These are phyloP conservation scores for Promerops cafer DNA, from an alignment of 2,113 vertebrate species.

Conservation along the genomic window DNA sequence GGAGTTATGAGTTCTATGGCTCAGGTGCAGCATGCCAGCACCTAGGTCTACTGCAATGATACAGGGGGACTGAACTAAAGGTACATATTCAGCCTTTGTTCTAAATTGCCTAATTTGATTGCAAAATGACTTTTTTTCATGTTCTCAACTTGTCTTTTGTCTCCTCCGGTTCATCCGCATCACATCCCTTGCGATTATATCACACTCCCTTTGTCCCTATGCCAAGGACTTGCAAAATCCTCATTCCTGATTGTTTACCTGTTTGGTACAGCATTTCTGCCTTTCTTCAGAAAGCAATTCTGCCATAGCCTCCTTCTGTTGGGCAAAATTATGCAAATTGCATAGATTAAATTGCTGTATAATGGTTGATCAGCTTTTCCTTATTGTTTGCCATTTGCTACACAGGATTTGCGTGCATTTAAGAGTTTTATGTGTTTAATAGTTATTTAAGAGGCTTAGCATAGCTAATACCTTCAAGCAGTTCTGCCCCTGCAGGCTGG, in stretches of 20 bases:
- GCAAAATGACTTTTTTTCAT: background rate
- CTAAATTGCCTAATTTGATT: background rate
- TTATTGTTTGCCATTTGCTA: slow-evolving; percentile 50
- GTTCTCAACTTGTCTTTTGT: background rate
- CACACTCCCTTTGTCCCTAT: background rate
- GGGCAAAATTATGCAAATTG: slow-evolving; percentile 32
- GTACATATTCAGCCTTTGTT: background rate
- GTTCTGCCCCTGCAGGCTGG: background rate
- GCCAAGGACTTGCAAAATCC: background rate
- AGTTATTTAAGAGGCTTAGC: slow-evolving; percentile 62
- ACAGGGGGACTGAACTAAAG: background rate
- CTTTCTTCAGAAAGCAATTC: background rate
- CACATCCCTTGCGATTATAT: background rate
- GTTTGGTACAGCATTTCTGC: background rate
- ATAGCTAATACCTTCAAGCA: slow-evolving; percentile 37
- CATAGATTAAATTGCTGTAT: slow-evolving; percentile 34
- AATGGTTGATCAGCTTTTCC: slow-evolving; percentile 55
- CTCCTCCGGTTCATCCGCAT: background rate
- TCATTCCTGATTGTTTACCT: background rate
- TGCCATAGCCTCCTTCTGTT: background rate
- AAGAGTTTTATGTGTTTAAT: slow-evolving; percentile 61
- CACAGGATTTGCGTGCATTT: slow-evolving; percentile 45
- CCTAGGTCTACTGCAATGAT: background rate
- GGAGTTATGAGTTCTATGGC: background rate
- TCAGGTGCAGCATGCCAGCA: background rate